Evolutionary conservation across 1,140 invertebrate species (phyloP), one percentile per base, ranked within the genome.

Genomic region (Drosophila kohkoa): DNA sequence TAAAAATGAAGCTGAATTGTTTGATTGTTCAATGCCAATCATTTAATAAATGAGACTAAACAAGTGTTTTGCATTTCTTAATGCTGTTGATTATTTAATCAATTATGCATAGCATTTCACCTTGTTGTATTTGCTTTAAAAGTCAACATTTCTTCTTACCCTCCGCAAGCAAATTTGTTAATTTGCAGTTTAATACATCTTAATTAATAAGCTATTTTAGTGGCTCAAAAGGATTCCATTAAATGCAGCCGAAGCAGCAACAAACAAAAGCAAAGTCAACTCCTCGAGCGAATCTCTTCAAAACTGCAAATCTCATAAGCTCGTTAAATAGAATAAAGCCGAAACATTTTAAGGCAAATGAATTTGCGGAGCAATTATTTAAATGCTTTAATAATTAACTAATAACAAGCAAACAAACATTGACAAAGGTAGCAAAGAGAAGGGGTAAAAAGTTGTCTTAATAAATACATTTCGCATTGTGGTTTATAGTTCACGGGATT

Each of bases 371-470:
- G 25, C 25, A 30, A 30, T 52, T 30, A 52, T 52, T 30, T 10
- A 52, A 52, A 30, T 52, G 49, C 49, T 52, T 52, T 52, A 11
- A 52, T 30, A 51, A 28, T 51, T 51, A 28, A 51, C 28, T 51
- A 28, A 51, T 10, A 10, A 20, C 3, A 51, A 51, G n/a, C 20
- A 51, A 16, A 45, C 25, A n/a, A 51, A 30, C 35, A 38, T 38
- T 51, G 49, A 51, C 3, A n/a, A 30, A 51, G 4, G 25, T 20
- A n/a, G 20, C 20, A 51, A 38, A 5, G 30, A 38, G 35, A 38
- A 38, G 35, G 30, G 30, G 30, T 7, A 32, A 32, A 32, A 32
- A 32, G 20, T 25, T 25, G 20, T 4, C 3, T 25, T 32, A 32
- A 32, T 32, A 32, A 32, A 32, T 32, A 32, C 7, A 38, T 25